Evolutionary conservation across 2,888 invertebrate species (phyloP), one percentile per base, ranked within the genome.

Genomic region (Drosophila monieri): DNA sequence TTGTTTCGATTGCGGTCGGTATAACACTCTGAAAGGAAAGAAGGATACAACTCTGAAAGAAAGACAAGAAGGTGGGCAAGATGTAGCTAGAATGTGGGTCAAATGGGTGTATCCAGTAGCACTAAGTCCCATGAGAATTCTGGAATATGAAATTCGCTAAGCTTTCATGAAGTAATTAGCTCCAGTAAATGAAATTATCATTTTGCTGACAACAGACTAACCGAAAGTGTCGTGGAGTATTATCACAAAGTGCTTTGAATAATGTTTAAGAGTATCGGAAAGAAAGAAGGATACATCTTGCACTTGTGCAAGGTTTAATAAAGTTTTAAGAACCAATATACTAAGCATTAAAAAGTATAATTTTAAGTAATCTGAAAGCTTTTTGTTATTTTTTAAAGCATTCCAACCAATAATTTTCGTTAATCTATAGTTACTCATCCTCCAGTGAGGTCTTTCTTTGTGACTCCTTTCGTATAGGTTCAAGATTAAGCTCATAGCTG

Each of bases 141-240:
- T 47, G 30, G 25, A 27, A 56, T 47, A 47, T 47, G 37, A 35
- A 43, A 35, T 12, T 10, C 61, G 54, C 48, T 54, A 44, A 54
- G 48, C 44, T 71, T 54, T 61, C 49, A 68, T 61, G 61, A 46
- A 54, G 71, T 53, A 70, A 70, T 68, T 70, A 70, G 49, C 48
- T 8, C 39, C 6, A 25, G 43, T 54, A 70, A 61, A 68, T 70
- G 43, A 54, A 70, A 68, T 71, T 44, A 61, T 25, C 43, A 14
- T 9, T 15, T 27, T 30, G 39, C 41, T 48, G 39, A 25, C 14
- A 14, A 57, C 32, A 8, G 37, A 41, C 23, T 6, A 30, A 21
- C 8, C 21, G 9, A 14, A 30, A 15, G 21, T n/a, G n/a, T 51
- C 37, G 43, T 30, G 32, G 32, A 53, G 44, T 53, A 21, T 53